phyloP scores from a whole-genome alignment of 2,113 vertebrate species.

The Stigmatopora nigra region DNA sequence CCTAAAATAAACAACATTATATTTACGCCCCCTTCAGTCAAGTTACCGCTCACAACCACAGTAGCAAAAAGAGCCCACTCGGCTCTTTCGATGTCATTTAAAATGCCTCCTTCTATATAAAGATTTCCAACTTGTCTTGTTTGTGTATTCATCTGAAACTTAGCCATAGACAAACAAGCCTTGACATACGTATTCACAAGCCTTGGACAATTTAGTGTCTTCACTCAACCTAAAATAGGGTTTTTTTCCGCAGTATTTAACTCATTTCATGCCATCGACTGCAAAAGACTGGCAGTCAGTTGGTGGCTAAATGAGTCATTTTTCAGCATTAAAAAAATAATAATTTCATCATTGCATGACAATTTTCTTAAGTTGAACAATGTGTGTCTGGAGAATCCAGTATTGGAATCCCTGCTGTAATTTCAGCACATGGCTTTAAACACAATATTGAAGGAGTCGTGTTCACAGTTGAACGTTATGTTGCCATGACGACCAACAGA shows the following conservation, averaged over 20 bases:
- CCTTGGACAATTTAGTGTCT: background rate
- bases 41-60: background rate
- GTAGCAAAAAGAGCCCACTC: background rate
- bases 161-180: background rate
- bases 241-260: too few relatives aligned
- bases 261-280: too few relatives aligned
- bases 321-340: too few relatives aligned
- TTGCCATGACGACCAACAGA: constrained; percentile 3
- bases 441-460: background rate
- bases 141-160: background rate
- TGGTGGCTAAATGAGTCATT: too few relatives aligned
- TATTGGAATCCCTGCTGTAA: constrained; percentile 31
- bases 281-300: too few relatives aligned
- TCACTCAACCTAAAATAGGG: too few relatives aligned
- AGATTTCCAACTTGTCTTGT: background rate
- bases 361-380: background rate
- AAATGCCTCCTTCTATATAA: background rate
- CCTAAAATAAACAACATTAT: constrained; percentile 17
- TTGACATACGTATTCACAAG: background rate
- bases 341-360: too few relatives aligned
- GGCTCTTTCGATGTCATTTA: background rate
- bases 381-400: constrained; percentile 12
- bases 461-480: background rate
- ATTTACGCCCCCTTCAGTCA: background rate
- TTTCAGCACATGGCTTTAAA: background rate